Percentiles rank a stretch among this genome's conserved stretches.
Evolutionary conservation across 1,140 invertebrate species (phyloP).

Genomic region (Cyclargus thomasi): DNA sequence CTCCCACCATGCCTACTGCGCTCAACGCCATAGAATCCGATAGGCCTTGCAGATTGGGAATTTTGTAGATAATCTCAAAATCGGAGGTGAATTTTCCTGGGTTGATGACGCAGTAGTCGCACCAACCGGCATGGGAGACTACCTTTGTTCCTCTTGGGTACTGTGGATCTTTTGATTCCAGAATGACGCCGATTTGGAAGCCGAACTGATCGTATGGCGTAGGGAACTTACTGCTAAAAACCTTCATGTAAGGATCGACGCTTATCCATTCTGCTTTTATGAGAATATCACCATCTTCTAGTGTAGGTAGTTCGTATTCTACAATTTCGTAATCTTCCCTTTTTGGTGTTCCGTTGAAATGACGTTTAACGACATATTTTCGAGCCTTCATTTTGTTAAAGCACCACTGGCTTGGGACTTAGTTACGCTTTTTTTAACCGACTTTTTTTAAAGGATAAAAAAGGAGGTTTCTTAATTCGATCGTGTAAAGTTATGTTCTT

Average conservation of each 20-base stretch:
- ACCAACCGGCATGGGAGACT: slow-evolving; percentile 76
- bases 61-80: slow-evolving; percentile 26
- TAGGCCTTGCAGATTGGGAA: slow-evolving; percentile 35
- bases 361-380: slow-evolving; percentile 42
- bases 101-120: slow-evolving; percentile 57
- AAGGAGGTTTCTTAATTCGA: too few species aligned
- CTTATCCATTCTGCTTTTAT: slow-evolving; percentile 42
- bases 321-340: slow-evolving; percentile 45
- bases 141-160: slow-evolving; percentile 75
- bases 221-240: slow-evolving; percentile 22
- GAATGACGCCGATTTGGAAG: slow-evolving; percentile 46
- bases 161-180: slow-evolving; percentile 36
- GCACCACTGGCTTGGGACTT: too few species aligned
- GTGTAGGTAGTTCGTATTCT: slow-evolving; percentile 41
- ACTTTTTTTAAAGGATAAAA: too few species aligned
- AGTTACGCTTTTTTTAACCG: too few species aligned
- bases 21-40: slow-evolving; percentile 36
- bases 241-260: slow-evolving; percentile 52
- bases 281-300: slow-evolving; percentile 49
- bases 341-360: slow-evolving; percentile 49
- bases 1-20: slow-evolving; percentile 44
- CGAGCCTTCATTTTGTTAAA: slow-evolving; percentile 29
- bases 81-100: slow-evolving; percentile 1
- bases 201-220: slow-evolving; percentile 47
- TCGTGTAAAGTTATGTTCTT: too few species aligned